Conservation (phyloP, 2,797 vertebrate species). For the Enteromius afrohamiltoni region DNA sequence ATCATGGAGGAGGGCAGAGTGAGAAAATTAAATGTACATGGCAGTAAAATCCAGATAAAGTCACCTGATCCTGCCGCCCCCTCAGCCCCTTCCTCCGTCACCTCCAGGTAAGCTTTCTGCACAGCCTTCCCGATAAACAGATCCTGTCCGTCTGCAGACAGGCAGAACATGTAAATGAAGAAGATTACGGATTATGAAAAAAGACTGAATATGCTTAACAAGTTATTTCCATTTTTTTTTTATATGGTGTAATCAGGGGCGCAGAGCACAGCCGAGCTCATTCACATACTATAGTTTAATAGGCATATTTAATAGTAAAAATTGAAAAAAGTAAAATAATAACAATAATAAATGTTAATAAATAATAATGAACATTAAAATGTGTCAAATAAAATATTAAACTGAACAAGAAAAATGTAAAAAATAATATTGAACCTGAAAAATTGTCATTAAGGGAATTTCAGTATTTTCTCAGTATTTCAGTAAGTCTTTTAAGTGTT, state of each 20-base stretch:
- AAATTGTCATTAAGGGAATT: not conserved
- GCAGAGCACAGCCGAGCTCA: not conserved
- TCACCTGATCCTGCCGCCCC: slow-evolving; percentile 92
- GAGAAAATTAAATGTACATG: not conserved
- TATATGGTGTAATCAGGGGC: slow-evolving; percentile 7
- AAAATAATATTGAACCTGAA: not conserved
- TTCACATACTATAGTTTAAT: slow-evolving; percentile 1
- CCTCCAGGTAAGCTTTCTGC: slow-evolving; percentile 94
- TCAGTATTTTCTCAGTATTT: too few relatives aligned
- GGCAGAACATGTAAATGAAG: slow-evolving; percentile 19
- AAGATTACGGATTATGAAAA: not conserved
- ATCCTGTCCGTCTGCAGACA: slow-evolving; percentile 80
- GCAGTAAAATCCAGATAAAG: not conserved
- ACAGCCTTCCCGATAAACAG: slow-evolving; percentile 90
- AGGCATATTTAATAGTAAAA: not conserved
- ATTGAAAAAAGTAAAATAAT: not conserved
- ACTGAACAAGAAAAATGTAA: not conserved
- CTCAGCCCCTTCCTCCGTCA: slow-evolving; percentile 96
- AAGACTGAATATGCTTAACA: not conserved
- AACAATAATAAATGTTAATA: not conserved
- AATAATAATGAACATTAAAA: not conserved
- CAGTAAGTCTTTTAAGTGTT: too few relatives aligned
- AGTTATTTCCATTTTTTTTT: slow-evolving; percentile 24
- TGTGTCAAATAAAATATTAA: not conserved
- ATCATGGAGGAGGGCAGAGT: not conserved